Percentiles rank a stretch among this genome's conserved stretches.
These are phyloP conservation scores for Eupsilia transversa DNA, from an alignment of 2,888 invertebrate genomes.

Conservation along the genomic window DNA sequence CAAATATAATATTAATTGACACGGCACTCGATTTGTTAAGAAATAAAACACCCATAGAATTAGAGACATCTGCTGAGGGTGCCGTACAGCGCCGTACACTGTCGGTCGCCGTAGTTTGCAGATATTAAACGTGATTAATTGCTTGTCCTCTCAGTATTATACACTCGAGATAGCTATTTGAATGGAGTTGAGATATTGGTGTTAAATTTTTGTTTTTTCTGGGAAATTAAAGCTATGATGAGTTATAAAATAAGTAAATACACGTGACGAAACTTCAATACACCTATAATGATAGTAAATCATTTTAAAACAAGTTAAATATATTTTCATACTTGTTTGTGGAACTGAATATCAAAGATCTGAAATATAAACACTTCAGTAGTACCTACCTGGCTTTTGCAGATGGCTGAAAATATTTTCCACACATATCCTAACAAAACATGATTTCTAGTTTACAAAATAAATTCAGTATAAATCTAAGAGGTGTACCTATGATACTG, in stretches of 20 bases:
- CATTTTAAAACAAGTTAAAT: background rate
- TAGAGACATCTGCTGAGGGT: constrained; percentile 75
- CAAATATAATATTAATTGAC: constrained; percentile 89
- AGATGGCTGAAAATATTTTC: background rate
- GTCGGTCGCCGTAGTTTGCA: constrained; percentile 20
- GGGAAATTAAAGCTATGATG: background rate
- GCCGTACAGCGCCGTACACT: constrained; percentile 7
- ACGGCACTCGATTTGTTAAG: constrained; percentile 78
- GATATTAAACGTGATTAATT: constrained; percentile 64
- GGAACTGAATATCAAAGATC: background rate
- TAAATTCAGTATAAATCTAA: background rate
- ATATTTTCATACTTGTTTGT: background rate
- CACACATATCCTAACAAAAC: background rate
- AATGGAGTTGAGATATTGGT: constrained; percentile 29
- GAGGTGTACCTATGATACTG: background rate
- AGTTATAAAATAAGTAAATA: constrained; percentile 3
- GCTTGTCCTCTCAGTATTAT: constrained; percentile 59
- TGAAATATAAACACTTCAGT: background rate
- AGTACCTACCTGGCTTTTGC: background rate
- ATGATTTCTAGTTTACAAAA: background rate
- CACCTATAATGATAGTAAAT: background rate
- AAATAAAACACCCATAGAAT: constrained; percentile 84
- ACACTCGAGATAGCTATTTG: constrained; percentile 48
- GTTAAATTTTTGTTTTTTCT: constrained; percentile 17
- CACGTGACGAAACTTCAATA: background rate